These are phyloP conservation scores for Aplidium turbinatum DNA, from an alignment of 23 tunicate genomes.

Conservation along the genomic window DNA sequence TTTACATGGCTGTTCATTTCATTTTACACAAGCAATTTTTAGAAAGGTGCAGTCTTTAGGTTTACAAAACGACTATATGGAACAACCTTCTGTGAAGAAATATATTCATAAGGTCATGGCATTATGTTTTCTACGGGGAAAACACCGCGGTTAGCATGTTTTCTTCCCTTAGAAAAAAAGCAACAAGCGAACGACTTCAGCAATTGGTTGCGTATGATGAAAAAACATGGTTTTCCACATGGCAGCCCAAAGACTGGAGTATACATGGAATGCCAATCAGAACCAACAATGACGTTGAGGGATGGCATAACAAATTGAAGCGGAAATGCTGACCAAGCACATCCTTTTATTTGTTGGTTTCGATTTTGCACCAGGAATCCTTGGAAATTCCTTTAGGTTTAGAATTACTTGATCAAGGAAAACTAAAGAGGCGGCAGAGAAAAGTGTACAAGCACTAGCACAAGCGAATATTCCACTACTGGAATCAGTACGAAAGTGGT, in stretches of 20 bases:
- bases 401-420: too few species aligned
- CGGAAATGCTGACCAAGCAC: not conserved
- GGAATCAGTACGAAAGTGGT: too few species aligned
- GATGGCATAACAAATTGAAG: not conserved
- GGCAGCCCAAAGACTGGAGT: not conserved
- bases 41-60: not conserved
- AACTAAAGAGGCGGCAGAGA: too few species aligned
- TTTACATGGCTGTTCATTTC: not conserved
- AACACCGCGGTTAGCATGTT: not conserved
- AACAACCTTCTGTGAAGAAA: too few species aligned
- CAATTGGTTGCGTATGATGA: not conserved
- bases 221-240: not conserved
- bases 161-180: not conserved
- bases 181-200: not conserved
- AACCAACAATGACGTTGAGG: slow-evolving; percentile 5
- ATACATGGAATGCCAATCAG: not conserved
- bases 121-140: not conserved
- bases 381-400: too few species aligned
- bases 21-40: not conserved
- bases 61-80: too few species aligned
- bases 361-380: too few species aligned
- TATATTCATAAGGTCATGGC: not conserved
- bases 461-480: too few species aligned
- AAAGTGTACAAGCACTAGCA: too few species aligned
- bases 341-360: too few species aligned